Base-by-base conservation (phyloP, 1,140 invertebrate species). In the Triops cancriformis region DNA sequence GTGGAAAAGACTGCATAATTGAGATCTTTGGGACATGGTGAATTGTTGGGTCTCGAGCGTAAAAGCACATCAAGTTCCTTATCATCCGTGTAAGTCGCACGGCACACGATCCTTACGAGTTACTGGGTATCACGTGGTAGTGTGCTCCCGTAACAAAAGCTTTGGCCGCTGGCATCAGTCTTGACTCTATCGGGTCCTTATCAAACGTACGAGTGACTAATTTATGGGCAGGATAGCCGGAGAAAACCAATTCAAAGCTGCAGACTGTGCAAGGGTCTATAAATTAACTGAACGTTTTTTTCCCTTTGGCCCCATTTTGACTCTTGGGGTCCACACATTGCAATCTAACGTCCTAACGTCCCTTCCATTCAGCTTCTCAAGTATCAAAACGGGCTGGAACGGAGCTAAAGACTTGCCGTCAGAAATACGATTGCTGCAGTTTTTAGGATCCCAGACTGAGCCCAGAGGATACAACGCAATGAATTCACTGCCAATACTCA, bases 141-240 rank as follows among this genome's bases (percentile, higher is more conserved):
- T 64, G 51, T 5, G 51, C 31, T 64, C 51, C 51, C 18, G 51
- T 23, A 64, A 64, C 51, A 64, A 64, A 64, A 64, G 51, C 51
- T 23, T 18, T 18, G 23, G 51, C 14, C 23, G 51, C 51, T 64
- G 51, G 51, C 51, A 64, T 23, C 51, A 64, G 51, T 64, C 51
- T 64, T 64, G 51, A 64, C 51, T 64, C n/a, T 64, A 64, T 64
- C 51, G 51, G 51, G 51, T 64, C 51, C 51, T 64, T 64, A 64
- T 64, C 51, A 64, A 64, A 64, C n/a, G 2, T 64, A 2, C 5
- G 51, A 64, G 51, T 64, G 51, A 64, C 51, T 64, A 64, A 64
- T 64, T 64, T 64, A 64, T 64, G 51, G 18, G 51, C 51, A 14
- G 51, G 51, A 64, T n/a, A 64, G 51, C 51, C 23, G 14, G 51